Percentiles rank a stretch among this genome's conserved stretches.
phyloP scores from a whole-genome alignment of 2,888 invertebrate genomes.

The Ophion costatus region DNA sequence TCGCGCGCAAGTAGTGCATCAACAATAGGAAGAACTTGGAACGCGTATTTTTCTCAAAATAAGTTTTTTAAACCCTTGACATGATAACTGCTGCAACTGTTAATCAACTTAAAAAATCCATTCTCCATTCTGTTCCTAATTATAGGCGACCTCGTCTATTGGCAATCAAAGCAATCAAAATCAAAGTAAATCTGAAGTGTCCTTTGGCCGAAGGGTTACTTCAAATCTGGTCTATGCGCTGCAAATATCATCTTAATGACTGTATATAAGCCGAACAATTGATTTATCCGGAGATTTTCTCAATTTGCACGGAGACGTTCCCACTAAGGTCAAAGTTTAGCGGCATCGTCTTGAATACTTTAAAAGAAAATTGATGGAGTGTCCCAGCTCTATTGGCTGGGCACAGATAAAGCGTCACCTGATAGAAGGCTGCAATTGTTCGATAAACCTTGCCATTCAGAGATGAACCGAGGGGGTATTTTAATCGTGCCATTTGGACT shows the following conservation, averaged over 20 bases:
- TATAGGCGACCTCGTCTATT: not conserved
- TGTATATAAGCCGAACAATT: not conserved
- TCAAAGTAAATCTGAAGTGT: constrained; percentile 10
- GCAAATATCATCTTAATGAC: not conserved
- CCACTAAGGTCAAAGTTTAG: not conserved
- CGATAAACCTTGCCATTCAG: constrained; percentile 40
- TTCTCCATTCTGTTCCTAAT: not conserved
- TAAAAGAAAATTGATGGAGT: not conserved
- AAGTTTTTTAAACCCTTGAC: too few relatives aligned
- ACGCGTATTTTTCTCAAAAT: too few relatives aligned
- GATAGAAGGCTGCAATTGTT: constrained; percentile 37
- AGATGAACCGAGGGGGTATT: constrained; percentile 39
- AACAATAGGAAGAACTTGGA: too few relatives aligned
- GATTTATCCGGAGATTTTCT: not conserved
- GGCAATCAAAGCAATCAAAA: too few relatives aligned
- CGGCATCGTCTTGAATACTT: not conserved
- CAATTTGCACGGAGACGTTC: not conserved
- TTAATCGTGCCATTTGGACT: constrained; percentile 45
- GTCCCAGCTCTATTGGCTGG: not conserved
- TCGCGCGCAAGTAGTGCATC: too few relatives aligned
- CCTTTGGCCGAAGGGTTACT: not conserved
- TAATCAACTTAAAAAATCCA: too few relatives aligned
- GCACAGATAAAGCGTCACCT: not conserved
- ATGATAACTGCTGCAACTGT: too few relatives aligned
- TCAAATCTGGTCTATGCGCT: not conserved